phyloP scores from a whole-genome alignment of 2,113 vertebrate species.

The Natator depressus region DNA sequence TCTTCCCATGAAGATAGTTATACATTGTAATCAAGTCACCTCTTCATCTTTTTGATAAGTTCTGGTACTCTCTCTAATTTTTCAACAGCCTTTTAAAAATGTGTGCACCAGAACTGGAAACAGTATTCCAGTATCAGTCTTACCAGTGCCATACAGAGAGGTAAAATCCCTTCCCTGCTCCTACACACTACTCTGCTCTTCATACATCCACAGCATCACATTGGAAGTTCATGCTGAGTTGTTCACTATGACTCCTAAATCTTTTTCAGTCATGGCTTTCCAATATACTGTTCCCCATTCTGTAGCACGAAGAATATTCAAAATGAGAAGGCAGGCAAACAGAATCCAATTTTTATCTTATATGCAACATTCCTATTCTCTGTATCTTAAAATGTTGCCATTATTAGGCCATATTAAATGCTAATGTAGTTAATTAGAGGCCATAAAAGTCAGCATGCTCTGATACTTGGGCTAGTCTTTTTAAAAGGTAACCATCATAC shows the following conservation, averaged over 20 bases:
- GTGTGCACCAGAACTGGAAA: not conserved
- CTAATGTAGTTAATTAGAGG: not conserved
- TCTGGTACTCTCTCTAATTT: not conserved
- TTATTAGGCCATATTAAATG: conserved; percentile 10
- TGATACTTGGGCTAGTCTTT: not conserved
- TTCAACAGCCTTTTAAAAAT: not conserved
- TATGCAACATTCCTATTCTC: not conserved
- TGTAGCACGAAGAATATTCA: not conserved
- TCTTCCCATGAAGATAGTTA: not conserved
- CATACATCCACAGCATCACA: not conserved
- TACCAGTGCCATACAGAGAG: not conserved
- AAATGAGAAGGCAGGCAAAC: not conserved
- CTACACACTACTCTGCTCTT: not conserved
- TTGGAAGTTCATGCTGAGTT: not conserved
- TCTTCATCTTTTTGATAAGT: not conserved
- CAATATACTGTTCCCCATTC: not conserved
- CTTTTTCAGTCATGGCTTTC: not conserved
- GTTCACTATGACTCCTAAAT: not conserved
- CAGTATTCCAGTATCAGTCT: not conserved
- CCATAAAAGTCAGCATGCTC: not conserved
- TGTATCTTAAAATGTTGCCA: not conserved
- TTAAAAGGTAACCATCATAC: not conserved
- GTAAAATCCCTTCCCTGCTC: fast-evolving
- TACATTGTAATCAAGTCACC: not conserved
- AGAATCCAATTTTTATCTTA: not conserved